phyloP scores from a whole-genome alignment of 2,888 invertebrate genomes.

The Lithophane semibrunnea region DNA sequence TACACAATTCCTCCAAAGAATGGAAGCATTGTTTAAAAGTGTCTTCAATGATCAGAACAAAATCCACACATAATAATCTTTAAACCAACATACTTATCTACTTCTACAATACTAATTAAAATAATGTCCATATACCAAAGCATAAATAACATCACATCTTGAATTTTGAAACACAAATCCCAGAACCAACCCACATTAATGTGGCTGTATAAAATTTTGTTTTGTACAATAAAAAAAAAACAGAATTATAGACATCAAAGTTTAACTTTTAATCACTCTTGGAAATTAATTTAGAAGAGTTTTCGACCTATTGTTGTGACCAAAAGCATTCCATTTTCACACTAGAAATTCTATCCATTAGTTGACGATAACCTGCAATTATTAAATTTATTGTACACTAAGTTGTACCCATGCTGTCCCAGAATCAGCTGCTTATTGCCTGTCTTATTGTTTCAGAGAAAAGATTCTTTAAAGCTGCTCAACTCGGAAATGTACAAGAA shows the following conservation, averaged over 20 bases:
- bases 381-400: neutral
- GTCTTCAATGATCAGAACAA: neutral
- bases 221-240: neutral
- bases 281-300: neutral
- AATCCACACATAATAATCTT: neutral
- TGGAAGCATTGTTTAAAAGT: neutral
- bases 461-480: constrained; percentile 85
- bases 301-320: neutral
- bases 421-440: neutral
- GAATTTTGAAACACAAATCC: neutral
- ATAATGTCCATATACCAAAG: neutral
- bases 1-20: neutral
- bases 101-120: neutral
- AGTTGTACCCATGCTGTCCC: neutral
- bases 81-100: neutral
- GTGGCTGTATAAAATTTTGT: too few species aligned
- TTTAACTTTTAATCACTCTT: neutral
- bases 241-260: too few species aligned
- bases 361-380: neutral
- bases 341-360: neutral
- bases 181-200: too few species aligned
- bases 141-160: neutral
- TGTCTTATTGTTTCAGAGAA: constrained; percentile 78
- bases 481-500: constrained; percentile 84
- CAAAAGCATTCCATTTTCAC: neutral